Percentiles rank a stretch among this genome's conserved stretches.
These are phyloP conservation scores for Struthio camelus DNA, from an alignment of 2,113 vertebrate species.

Conservation along the genomic window DNA sequence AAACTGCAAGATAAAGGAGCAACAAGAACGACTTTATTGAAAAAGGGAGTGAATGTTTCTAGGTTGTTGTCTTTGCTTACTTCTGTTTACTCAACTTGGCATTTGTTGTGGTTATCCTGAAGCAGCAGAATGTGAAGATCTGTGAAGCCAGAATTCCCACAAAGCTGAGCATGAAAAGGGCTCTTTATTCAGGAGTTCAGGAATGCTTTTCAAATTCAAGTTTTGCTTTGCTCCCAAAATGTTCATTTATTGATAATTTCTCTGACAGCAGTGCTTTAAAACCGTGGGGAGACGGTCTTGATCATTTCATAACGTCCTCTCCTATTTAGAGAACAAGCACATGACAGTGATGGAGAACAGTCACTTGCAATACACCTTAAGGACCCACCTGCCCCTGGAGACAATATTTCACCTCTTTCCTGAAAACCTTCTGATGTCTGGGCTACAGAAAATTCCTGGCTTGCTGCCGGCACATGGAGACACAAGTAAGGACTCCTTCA, in stretches of 20 bases:
- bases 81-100: neutral
- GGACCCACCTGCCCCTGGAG: conserved; percentile 77
- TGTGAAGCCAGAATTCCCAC: neutral
- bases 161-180: neutral
- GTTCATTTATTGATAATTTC: rapidly evolving
- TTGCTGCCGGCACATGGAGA: conserved; percentile 64
- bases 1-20: neutral
- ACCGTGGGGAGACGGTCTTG: neutral
- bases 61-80: neutral
- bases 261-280: rapidly evolving
- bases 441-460: conserved; percentile 83
- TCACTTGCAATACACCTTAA: conserved; percentile 80
- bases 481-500: conserved; percentile 52
- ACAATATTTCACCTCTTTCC: conserved; percentile 83
- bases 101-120: neutral
- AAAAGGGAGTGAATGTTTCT: neutral
- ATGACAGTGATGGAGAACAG: conserved; percentile 80
- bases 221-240: neutral
- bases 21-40: neutral
- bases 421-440: conserved; percentile 85
- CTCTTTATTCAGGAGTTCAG: neutral
- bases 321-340: conserved; percentile 79
- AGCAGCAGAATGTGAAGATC: neutral
- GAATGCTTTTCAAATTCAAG: neutral
- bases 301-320: neutral